Evolutionary conservation across 1,140 invertebrate genomes (phyloP), one percentile per base, ranked within the genome.

Genomic region (Zaprionus taronus): DNA sequence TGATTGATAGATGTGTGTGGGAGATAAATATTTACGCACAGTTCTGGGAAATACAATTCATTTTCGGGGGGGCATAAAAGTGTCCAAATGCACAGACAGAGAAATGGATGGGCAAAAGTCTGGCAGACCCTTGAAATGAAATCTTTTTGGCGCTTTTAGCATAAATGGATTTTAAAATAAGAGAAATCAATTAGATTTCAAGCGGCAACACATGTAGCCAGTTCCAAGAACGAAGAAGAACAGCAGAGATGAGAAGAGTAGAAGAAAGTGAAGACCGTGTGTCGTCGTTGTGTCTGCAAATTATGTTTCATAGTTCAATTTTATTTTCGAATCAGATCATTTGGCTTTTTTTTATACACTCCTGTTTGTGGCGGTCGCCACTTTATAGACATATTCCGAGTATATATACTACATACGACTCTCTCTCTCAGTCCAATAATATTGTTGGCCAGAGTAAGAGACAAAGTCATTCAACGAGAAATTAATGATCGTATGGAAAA

Each of bases 401-500:
- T 81, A 77, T 81, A 31, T 63, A 53, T 49, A 34, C 31, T 53
- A 31, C 41, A 69, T 62, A 55, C 49, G 53, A 72, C 41, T 51
- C 41, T 41, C 15, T 41, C 2, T 41, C 14, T 41, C 36, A 5
- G 36, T 38, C 36, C 58, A 53, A 81, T 72, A 71, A 77, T 77
- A 49, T 72, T 67, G 68, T 63, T 68, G 53, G 20, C 47, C 60
- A 49, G 64, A 73, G 41, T 9, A 9, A 77, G 74, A 84, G 82
- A 84, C 81, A 84, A 84, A 74, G 81, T 84, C 81, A 84, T 79
- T 84, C 81, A 85, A 72, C 71, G 65, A 63, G 38, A 80, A 84
- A 84, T 84, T 84, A 84, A 84, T 80, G 82, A 79, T 81, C 75
- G 74, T 55, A 85, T 84, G 82, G 82, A 84, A 84, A 85, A 85